Base-by-base conservation (phyloP, 2,888 invertebrate genomes). In the Eulithis testata region DNA sequence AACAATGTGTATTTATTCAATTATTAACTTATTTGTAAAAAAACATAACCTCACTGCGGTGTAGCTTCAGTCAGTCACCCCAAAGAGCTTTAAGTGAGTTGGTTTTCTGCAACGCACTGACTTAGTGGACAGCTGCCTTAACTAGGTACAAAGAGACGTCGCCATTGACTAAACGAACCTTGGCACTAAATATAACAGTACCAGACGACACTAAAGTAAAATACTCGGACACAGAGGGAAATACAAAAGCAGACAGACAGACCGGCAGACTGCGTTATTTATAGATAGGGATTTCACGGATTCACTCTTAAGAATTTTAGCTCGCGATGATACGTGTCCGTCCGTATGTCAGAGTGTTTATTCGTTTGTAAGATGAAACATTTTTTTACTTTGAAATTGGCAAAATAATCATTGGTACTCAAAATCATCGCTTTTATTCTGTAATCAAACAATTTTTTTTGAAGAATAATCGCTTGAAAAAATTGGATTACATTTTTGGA, bases 161-260 rank as follows among this genome's bases (percentile, higher is more conserved):
- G 51, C 67, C 67, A 67, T 67, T 67, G 67, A 67, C 63, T 64
- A 67, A 67, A 67, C 60, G 63, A 85, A 82, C 84, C 83, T 83
- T 83, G 83, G 71, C 74, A 73, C 73, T 89, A 89, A 86, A 84
- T 82, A 86, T 88, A 88, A 66, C 55, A 49, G 75, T 72, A 89
- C 82, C 81, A 76, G 78, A 73, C 77, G 76, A 79, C 84, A 84
- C 86, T 81, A 86, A 87, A 71, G 72, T 71, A 63, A 73, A 69
- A 72, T 68, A 70, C 68, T 71, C 68, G 68, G 70, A 66, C 62
- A 65, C 72, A 68, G 68, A 64, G 59, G 67, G 66, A 70, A 71
- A 70, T 84, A 88, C 85, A 87, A 87, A 86, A 84, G 73, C 78
- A 80, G 85, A 86, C 87, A 85, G 89, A 90, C 88, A 86, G 87